phyloP scores from a whole-genome alignment of 1,140 invertebrate genomes.

The Caenorhabditis tropicalis region DNA sequence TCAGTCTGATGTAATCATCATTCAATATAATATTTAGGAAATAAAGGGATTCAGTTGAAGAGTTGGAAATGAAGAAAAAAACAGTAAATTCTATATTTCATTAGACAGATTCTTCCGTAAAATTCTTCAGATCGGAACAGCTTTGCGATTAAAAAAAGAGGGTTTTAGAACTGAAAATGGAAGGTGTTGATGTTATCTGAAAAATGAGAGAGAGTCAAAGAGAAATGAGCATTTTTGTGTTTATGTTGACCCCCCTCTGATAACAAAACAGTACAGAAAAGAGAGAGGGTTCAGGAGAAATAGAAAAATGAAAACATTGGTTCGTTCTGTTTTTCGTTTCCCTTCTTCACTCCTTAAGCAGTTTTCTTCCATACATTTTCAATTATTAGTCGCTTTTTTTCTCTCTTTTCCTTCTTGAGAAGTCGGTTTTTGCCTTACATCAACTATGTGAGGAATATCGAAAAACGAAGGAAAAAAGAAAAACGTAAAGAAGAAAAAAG shows the following conservation, averaged over 20 bases:
- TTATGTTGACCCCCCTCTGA: constrained; percentile 11
- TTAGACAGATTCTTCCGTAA: no score
- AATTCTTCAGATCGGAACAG: no score
- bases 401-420: neutral
- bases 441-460: neutral
- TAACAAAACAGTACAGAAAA: constrained; percentile 9
- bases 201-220: neutral
- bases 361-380: constrained; percentile 37
- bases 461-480: constrained; percentile 1
- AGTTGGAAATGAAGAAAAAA: no score
- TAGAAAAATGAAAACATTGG: neutral
- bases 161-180: no score
- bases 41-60: no score
- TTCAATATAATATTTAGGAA: no score
- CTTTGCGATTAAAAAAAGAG: no score
- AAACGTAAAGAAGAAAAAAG: neutral
- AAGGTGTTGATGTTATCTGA: neutral
- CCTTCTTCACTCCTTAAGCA: neutral
- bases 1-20: no score
- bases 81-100: no score
- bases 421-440: neutral
- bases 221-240: constrained; percentile 10
- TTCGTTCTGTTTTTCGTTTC: neutral
- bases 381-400: constrained; percentile 33
- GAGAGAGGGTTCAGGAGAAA: neutral